Base-by-base conservation (phyloP, 2,797 vertebrate genomes). In the Dendrocincla tyrannina region DNA sequence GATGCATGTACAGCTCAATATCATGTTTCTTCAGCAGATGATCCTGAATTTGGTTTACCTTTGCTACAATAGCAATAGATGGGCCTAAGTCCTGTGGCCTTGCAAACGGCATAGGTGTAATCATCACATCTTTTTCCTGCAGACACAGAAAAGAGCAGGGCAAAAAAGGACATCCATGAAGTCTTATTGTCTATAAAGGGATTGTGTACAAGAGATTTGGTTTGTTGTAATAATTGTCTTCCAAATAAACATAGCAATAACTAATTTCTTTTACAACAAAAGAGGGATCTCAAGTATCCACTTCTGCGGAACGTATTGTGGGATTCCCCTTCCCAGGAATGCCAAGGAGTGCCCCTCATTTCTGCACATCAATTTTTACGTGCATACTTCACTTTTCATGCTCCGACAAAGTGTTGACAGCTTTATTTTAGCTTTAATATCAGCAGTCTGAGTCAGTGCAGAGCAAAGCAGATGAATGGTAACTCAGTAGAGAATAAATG, bases 21-120 rank as follows among this genome's bases (percentile, higher is more conserved):
- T 99, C 99, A n/a, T 99, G 99, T 91, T 99, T 99, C 98, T 99
- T 99, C 95, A 99, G 97, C 89, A 99, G 98, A 97, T 99, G 99
- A 98, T 99, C 99, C 95, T 99, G 99, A 98, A 99, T 99, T 80
- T 99, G 99, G 97, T 99, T 99, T 85, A 99, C 99, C 98, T 99
- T 99, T 91, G 99, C 98, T 92, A 99, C 99, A 97, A 99, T 98
- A 96, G 99, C 99, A 95, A 99, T 98, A 85, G 99, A 99, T 16
- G 99, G 99, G 11, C 99, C 99, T 3, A 98, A 86, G 89, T 99
- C 99, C 96, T 99, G 99, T 4, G 99, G 99, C 97, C 99, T 98
- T 67, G 99, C 99, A 95, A 99, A 99, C 3, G 99, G 99, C 87
- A 99, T 98, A 95, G 99, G 99, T 79, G 99, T 98, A 97, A 99